Percentiles rank a stretch among this genome's conserved stretches.
Evolutionary conservation across 2,797 vertebrate genomes (phyloP).

Genomic region (Borostomias antarcticus): DNA sequence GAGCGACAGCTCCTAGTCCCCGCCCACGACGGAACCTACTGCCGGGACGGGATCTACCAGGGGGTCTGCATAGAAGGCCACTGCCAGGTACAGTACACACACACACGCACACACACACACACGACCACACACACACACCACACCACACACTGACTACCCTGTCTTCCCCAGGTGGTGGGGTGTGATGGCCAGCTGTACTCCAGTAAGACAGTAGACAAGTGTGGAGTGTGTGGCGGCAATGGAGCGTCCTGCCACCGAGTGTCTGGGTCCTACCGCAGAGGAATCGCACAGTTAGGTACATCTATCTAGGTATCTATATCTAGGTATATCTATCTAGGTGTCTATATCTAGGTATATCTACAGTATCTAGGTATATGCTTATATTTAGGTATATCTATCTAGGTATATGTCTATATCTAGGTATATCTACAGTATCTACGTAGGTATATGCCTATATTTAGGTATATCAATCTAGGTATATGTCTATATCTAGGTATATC

Average conservation of each 20-base stretch:
- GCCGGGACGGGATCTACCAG: constrained; percentile 78
- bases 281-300: constrained; percentile 85
- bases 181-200: constrained; percentile 89
- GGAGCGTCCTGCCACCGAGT: constrained; percentile 86
- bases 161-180: constrained; percentile 81
- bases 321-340: no score
- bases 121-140: background rate
- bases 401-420: no score
- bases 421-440: no score
- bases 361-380: no score
- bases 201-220: constrained; percentile 82
- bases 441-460: no score
- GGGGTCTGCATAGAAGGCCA: constrained; percentile 79
- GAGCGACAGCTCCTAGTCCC: constrained; percentile 87
- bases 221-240: constrained; percentile 86
- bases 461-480: background rate
- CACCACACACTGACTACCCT: background rate
- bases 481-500: no score
- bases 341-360: no score
- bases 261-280: constrained; percentile 87
- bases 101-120: background rate
- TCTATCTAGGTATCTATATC: no score
- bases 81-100: no score
- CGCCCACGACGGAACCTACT: constrained; percentile 88
- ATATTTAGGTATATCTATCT: constrained; percentile 74